A percentile compares a stretch with the other conserved stretches of the same genome.
These are phyloP conservation scores for Vicugna pacos DNA, from an alignment of 2,113 vertebrate species.

Conservation along the genomic window DNA sequence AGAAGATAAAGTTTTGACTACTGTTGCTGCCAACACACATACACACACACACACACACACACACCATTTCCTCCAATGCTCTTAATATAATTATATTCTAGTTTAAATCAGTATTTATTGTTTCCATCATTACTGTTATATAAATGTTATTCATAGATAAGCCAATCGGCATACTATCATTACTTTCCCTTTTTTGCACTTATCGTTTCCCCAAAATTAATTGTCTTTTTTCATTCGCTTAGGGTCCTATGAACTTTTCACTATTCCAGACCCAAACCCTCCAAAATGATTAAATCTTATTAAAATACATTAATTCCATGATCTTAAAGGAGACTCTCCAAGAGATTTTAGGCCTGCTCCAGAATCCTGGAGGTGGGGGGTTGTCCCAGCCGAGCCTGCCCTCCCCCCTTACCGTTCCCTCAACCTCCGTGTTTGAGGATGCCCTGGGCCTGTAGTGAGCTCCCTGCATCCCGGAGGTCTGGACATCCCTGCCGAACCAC, in stretches of 20 bases:
- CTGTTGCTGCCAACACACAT: not conserved
- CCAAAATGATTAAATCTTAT: not conserved
- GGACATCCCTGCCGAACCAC: not conserved
- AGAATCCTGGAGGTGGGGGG: rapidly evolving
- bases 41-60: not conserved
- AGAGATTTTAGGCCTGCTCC: rapidly evolving
- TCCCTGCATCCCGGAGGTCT: rapidly evolving
- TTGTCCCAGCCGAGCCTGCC: not conserved
- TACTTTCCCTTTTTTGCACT: not conserved
- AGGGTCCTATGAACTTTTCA: not conserved
- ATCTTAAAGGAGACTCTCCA: not conserved
- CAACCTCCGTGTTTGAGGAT: too few relatives aligned
- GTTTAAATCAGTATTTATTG: not conserved
- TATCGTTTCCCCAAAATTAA: not conserved
- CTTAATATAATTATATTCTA: not conserved
- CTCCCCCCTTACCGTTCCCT: rapidly evolving
- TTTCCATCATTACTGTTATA: not conserved
- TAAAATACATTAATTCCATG: not conserved
- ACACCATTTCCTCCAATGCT: not conserved
- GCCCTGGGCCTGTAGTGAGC: rapidly evolving
- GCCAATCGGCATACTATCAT: not conserved
- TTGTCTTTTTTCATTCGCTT: not conserved
- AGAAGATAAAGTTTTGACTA: not conserved
- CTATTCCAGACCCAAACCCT: not conserved
- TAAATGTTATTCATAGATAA: not conserved